Evolutionary conservation across 2,888 invertebrate species (phyloP).

Genomic region (Agrypnus murinus): DNA sequence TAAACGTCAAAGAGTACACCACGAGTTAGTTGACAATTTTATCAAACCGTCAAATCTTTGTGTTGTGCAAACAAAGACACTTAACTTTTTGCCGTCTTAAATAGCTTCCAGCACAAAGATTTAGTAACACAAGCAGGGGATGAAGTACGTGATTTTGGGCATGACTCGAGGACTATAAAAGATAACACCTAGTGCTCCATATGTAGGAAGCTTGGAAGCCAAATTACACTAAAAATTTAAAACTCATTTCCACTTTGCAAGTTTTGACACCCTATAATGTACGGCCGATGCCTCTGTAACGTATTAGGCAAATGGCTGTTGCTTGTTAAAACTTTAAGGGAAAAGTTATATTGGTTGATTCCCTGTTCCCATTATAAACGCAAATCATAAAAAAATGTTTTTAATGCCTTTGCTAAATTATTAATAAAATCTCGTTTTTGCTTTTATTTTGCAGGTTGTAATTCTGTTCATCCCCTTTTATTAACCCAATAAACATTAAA

Average conservation of each 20-base stretch:
- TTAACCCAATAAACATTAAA: too few species aligned
- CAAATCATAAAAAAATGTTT: not conserved
- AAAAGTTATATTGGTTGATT: slow-evolving; percentile 8
- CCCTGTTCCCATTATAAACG: slow-evolving; percentile 5
- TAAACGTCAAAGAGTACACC: too few species aligned
- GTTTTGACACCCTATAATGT: slow-evolving; percentile 23
- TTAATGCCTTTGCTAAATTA: not conserved
- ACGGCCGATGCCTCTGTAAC: slow-evolving; percentile 11
- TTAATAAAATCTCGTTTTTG: too few species aligned
- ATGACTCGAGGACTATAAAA: slow-evolving; percentile 19
- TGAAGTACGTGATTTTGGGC: slow-evolving; percentile 15
- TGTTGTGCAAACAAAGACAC: not conserved
- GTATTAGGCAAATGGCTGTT: slow-evolving; percentile 9
- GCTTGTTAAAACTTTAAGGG: slow-evolving; percentile 12
- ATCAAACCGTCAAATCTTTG: not conserved
- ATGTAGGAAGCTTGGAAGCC: slow-evolving; percentile 7
- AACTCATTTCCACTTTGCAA: slow-evolving; percentile 23
- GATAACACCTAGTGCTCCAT: slow-evolving; percentile 19
- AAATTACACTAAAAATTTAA: slow-evolving; percentile 30
- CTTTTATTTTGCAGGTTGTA: too few species aligned
- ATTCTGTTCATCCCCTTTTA: too few species aligned
- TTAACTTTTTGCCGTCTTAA: not conserved
- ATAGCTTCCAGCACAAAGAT: slow-evolving; percentile 8
- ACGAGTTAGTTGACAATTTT: too few species aligned
- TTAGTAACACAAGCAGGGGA: slow-evolving; percentile 6